Base-by-base conservation (phyloP, 1,140 invertebrate species). In the Phocides pigmalion region DNA sequence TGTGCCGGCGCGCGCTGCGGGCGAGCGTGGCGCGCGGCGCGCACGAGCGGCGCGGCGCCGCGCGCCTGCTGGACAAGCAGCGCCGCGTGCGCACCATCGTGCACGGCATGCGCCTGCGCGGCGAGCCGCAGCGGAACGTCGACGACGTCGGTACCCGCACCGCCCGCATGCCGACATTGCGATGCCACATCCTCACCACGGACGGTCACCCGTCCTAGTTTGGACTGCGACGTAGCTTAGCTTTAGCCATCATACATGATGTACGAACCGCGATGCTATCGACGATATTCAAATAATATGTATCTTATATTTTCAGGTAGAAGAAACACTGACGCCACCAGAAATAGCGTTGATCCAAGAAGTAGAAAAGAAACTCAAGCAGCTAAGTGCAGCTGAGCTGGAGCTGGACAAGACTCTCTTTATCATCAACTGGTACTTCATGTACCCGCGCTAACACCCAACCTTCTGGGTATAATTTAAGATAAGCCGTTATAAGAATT, bases 41-140 rank as follows among this genome's bases (percentile, higher is more conserved):
- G 94, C 75, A 94, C 96, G 79, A 39, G 35, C 92, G 92, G 22
- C 84, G 20, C 74, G 5, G 89, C 92, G 53, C 95, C 83, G 94
- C 94, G 74, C 93, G 96, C 22, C 93, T 98, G 62, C 94, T 98
- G 50, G 97, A 97, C 70, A 98, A 98, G 88, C 95, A 97, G 66
- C 94, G 97, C 67, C 93, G 96, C 70, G 94, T 98, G 58, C 95
- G 97, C 72, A 95, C 95, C 19, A 95, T 98, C 42, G 93, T 95
- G 41, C 93, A 95, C 68, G 94, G 94, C 58, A 94, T 98, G 87
- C 94, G 94, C 70, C 93, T 95, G 72, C 93, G 95, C 70, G 95
- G 95, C 4, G 95, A 95, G 64, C 93, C 95, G 0, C 93, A 95
- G 66, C 93, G 95, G 63, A 95, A 97, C 82, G 94, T 97, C 59